A percentile compares a stretch with the other conserved stretches of the same genome.
Conservation (phyloP, 2,888 invertebrate genomes). For the Rhodophaea formosa region DNA sequence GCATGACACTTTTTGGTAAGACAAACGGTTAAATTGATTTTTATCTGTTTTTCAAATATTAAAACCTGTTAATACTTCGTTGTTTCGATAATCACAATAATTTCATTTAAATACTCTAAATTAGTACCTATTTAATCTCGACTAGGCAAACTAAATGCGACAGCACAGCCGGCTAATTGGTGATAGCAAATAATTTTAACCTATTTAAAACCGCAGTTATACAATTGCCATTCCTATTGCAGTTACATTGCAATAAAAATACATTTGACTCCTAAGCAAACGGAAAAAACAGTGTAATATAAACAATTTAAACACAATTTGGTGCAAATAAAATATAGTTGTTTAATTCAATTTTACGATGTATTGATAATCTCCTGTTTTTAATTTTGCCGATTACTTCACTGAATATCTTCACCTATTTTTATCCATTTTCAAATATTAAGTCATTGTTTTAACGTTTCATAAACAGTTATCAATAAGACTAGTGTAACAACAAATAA, state of each 20-base stretch:
- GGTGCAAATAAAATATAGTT: no score
- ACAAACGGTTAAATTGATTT: not conserved
- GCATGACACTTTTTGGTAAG: no score
- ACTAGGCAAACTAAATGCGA: not conserved
- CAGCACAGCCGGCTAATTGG: not conserved
- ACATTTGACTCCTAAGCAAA: not conserved
- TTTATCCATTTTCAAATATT: no score
- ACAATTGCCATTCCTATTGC: not conserved
- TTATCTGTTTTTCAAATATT: not conserved
- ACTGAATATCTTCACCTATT: no score
- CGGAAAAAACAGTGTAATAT: not conserved
- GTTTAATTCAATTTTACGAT: no score
- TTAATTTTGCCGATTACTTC: no score
- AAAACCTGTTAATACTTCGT: not conserved
- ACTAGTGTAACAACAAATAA: constrained; percentile 9
- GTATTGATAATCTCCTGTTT: no score
- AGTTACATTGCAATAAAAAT: not conserved
- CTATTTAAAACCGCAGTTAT: not conserved
- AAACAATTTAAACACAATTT: not conserved
- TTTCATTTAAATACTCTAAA: not conserved
- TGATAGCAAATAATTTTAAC: not conserved
- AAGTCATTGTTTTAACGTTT: not conserved
- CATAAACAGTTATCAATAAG: not conserved
- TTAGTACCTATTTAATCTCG: not conserved
- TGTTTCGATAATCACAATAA: not conserved